Evolutionary conservation across 2,113 vertebrate species (phyloP).

Genomic region (Colinus virginianus): DNA sequence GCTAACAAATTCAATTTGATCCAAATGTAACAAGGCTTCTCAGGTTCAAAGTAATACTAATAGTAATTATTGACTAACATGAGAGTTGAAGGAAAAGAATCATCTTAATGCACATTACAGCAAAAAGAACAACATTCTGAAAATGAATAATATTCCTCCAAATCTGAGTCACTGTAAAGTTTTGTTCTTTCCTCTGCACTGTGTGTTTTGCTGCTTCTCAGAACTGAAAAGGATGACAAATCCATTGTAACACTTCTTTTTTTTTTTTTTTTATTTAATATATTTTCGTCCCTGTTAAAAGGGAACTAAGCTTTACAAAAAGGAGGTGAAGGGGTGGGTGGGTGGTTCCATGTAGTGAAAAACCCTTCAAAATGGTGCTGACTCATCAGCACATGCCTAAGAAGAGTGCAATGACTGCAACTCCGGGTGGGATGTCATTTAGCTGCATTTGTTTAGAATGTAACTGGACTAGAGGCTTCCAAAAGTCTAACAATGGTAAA

Average conservation of each 20-base stretch:
- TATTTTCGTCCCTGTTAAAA: neutral
- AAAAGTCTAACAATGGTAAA: neutral
- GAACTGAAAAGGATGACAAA: neutral
- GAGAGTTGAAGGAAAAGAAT: neutral
- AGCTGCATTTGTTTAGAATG: neutral
- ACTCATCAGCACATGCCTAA: neutral
- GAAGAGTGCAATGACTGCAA: neutral
- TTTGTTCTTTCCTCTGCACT: neutral
- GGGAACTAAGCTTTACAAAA: neutral
- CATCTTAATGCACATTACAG: neutral
- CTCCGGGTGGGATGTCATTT: neutral
- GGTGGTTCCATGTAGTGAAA: neutral
- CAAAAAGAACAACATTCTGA: neutral
- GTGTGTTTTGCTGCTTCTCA: neutral
- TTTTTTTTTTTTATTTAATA: neutral
- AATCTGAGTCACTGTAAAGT: neutral
- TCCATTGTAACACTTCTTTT: neutral
- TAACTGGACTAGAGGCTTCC: neutral
- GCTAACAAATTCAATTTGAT: neutral
- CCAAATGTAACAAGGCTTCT: neutral
- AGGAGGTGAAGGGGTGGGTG: neutral
- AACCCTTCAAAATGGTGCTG: neutral
- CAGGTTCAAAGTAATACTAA: neutral
- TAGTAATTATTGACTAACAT: neutral
- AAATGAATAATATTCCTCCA: neutral